phyloP scores from a whole-genome alignment of 2,113 vertebrate species.

The Ovibos moschatus region DNA sequence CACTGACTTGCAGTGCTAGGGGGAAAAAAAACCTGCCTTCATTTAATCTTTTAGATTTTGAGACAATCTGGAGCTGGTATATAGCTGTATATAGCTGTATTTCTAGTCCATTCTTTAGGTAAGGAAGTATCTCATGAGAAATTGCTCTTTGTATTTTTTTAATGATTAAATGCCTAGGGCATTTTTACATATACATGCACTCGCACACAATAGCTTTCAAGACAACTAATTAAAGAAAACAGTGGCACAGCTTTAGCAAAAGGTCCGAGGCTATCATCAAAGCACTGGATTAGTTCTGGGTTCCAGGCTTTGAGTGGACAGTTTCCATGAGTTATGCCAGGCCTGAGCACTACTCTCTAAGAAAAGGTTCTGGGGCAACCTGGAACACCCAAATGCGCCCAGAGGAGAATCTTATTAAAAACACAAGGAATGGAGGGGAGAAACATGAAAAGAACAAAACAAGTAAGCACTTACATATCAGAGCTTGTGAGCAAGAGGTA shows the following conservation, averaged over 20 bases:
- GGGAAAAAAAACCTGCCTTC: not conserved
- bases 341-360: not conserved
- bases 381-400: not conserved
- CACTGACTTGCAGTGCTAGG: not conserved
- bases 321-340: not conserved
- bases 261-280: not conserved
- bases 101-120: not conserved
- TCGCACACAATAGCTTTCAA: not conserved
- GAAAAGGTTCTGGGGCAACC: not conserved
- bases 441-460: not conserved
- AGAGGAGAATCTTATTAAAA: not conserved
- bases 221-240: slow-evolving; percentile 5
- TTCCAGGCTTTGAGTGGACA: accelerated
- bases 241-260: not conserved
- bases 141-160: slow-evolving; percentile 18
- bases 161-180: not conserved
- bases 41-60: not conserved
- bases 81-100: not conserved
- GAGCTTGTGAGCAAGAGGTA: not conserved
- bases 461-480: not conserved
- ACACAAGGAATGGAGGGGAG: not conserved
- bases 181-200: not conserved
- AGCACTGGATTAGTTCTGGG: not conserved
- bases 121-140: not conserved
- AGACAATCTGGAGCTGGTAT: not conserved